Evolutionary conservation across 2,113 vertebrate species (phyloP).

Genomic region (Thymallus thymallus): DNA sequence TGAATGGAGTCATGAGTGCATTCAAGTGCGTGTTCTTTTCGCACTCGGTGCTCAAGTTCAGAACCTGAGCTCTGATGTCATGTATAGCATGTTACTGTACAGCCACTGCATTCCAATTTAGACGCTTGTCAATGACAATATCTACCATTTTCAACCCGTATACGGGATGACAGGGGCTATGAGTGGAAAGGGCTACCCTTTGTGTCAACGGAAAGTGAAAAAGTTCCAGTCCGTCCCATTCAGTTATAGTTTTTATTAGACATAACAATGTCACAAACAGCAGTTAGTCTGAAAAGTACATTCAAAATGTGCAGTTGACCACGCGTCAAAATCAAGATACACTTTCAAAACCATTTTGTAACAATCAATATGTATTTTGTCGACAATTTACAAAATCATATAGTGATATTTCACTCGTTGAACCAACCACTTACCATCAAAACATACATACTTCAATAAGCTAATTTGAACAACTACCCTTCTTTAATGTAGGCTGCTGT

Average conservation of each 20-base stretch:
- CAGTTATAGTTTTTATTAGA: conserved; percentile 82
- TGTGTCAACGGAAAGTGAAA: not conserved
- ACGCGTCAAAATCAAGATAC: conserved; percentile 79
- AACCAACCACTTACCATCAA: conserved; percentile 62
- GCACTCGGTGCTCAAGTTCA: too few species aligned
- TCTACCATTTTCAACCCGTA: too few species aligned
- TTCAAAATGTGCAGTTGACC: conserved; percentile 87
- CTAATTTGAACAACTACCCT: conserved; percentile 60
- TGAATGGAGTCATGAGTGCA: too few species aligned
- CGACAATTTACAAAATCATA: conserved; percentile 69
- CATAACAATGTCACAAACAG: conserved; percentile 85
- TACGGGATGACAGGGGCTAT: too few species aligned
- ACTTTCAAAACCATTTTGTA: conserved; percentile 71
- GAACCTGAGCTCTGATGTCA: too few species aligned
- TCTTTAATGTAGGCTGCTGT: conserved; percentile 25
- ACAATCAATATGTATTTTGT: conserved; percentile 80
- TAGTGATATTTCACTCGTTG: conserved; percentile 66
- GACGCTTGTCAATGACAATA: too few species aligned
- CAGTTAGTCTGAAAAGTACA: conserved; percentile 97
- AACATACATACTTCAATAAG: conserved; percentile 68
- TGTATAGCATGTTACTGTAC: too few species aligned
- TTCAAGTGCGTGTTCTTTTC: too few species aligned
- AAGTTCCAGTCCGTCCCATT: not conserved
- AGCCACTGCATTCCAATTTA: too few species aligned
- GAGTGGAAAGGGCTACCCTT: not conserved